Evolutionary conservation across 2,797 vertebrate genomes (phyloP).

Genomic region (Scolopax rusticola): DNA sequence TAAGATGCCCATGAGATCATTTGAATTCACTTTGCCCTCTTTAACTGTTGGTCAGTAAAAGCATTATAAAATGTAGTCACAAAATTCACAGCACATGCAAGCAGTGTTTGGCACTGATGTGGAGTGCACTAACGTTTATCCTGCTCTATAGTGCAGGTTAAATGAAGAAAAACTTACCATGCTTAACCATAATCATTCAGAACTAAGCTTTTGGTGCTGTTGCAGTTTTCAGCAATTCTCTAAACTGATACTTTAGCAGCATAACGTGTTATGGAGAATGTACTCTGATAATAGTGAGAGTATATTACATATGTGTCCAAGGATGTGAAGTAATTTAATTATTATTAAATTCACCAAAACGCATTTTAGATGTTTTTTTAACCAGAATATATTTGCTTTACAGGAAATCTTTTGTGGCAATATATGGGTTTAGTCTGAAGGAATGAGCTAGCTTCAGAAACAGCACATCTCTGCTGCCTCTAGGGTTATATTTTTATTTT

Average conservation of each 20-base stretch:
- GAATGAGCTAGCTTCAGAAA: neutral
- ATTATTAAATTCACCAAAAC: neutral
- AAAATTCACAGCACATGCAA: neutral
- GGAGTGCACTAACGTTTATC: neutral
- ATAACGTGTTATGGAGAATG: neutral
- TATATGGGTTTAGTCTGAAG: neutral
- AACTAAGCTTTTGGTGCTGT: neutral
- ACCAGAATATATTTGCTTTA: neutral
- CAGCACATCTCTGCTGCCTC: neutral
- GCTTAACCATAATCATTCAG: neutral
- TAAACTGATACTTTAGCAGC: neutral
- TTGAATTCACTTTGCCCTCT: neutral
- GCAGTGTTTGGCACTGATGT: neutral
- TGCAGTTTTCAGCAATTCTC: neutral
- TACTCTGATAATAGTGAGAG: neutral
- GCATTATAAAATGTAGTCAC: neutral
- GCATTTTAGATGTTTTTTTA: neutral
- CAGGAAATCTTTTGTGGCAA: neutral
- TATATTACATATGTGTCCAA: neutral
- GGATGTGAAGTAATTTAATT: neutral
- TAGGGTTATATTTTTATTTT: neutral
- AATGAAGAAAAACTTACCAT: neutral
- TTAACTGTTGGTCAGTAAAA: neutral
- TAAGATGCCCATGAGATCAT: neutral
- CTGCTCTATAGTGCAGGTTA: neutral